A percentile compares a stretch with the other conserved stretches of the same genome.
These are phyloP conservation scores for Laothoe populi DNA, from an alignment of 2,888 invertebrate species.

Conservation along the genomic window DNA sequence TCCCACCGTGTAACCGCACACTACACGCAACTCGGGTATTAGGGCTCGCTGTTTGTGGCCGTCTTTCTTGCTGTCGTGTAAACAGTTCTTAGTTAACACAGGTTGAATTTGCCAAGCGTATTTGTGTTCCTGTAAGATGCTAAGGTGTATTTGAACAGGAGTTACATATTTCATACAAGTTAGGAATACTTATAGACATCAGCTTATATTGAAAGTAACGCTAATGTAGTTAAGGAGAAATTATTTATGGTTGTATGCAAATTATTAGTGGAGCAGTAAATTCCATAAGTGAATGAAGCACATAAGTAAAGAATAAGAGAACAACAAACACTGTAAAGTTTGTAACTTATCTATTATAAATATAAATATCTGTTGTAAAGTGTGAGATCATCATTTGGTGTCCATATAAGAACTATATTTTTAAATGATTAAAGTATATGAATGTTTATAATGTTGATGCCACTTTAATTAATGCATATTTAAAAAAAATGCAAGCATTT, in stretches of 20 bases:
- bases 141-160: background rate
- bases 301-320: no score
- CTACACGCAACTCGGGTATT: conserved; percentile 63
- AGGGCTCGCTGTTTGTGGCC: conserved; percentile 49
- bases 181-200: background rate
- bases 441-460: no score
- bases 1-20: conserved; percentile 70
- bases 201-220: background rate
- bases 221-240: background rate
- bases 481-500: no score
- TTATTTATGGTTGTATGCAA: background rate
- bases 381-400: no score
- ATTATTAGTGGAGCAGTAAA: no score
- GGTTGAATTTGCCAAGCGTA: conserved; percentile 23
- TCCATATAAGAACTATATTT: no score
- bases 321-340: no score
- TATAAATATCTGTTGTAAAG: no score
- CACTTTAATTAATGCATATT: no score
- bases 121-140: conserved; percentile 15
- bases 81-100: conserved; percentile 48
- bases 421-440: no score
- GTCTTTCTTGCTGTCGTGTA: conserved; percentile 52
- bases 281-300: no score
- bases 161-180: background rate
- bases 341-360: no score